Conservation (phyloP, 2,888 invertebrate species). For the Catonia carolina region DNA sequence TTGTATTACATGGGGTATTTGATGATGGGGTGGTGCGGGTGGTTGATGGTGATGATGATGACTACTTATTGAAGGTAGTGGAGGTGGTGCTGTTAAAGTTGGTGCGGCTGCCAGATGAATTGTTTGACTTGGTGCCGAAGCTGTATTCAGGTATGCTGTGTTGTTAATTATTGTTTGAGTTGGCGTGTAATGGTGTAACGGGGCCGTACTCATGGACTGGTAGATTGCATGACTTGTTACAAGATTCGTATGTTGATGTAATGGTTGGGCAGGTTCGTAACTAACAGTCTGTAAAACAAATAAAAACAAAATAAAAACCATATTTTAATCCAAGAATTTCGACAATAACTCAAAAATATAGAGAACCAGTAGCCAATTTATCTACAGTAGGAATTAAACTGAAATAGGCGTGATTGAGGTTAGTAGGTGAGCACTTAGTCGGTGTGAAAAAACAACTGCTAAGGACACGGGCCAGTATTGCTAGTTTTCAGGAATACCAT, state of each 20-base stretch:
- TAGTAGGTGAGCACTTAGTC: too few species aligned
- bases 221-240: conserved; percentile 16
- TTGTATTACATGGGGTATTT: conserved; percentile 2
- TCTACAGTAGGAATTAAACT: too few species aligned
- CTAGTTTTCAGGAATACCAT: too few species aligned
- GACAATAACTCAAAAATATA: neutral
- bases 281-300: conserved; percentile 23
- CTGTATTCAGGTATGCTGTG: neutral
- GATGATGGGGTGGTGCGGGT: conserved; percentile 10
- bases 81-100: conserved; percentile 9
- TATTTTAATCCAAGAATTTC: too few species aligned
- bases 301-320: neutral
- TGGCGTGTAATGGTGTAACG: conserved; percentile 15
- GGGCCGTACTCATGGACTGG: conserved; percentile 19
- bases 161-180: neutral
- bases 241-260: conserved; percentile 13
- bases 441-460: too few species aligned
- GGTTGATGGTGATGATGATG: neutral
- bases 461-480: too few species aligned
- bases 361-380: too few species aligned
- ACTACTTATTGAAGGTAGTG: conserved; percentile 2
- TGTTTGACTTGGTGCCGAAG: neutral
- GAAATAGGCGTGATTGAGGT: too few species aligned
- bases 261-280: conserved; percentile 22
- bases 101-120: conserved; percentile 1